Evolutionary conservation across 2,888 invertebrate genomes (phyloP).

Genomic region (Lepetodrilus schrolli): DNA sequence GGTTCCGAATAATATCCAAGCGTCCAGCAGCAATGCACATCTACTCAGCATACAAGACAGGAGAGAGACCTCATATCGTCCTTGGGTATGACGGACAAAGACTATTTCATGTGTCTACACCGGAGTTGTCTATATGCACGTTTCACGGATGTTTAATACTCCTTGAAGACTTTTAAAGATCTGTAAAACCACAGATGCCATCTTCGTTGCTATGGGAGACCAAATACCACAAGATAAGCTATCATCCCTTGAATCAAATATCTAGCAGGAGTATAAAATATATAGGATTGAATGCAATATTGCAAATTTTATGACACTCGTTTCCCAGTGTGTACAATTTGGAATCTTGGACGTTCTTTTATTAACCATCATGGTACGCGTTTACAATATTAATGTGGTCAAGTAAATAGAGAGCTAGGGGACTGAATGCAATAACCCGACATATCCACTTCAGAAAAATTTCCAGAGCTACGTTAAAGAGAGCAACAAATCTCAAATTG

Average conservation of each 20-base stretch:
- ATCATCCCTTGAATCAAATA: constrained; percentile 13
- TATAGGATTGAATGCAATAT: constrained; percentile 9
- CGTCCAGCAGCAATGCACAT: too few relatives aligned
- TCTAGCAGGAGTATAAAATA: neutral
- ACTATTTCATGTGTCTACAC: constrained; percentile 9
- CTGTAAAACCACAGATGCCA: constrained; percentile 20
- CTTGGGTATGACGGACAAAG: neutral
- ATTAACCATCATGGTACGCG: neutral
- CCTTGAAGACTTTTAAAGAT: constrained; percentile 3
- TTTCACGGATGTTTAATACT: neutral
- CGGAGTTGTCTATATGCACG: neutral
- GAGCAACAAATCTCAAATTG: neutral
- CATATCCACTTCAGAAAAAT: constrained; percentile 1
- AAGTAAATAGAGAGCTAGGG: neutral
- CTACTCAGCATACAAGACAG: too few relatives aligned
- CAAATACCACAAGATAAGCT: constrained; percentile 11
- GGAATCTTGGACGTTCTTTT: neutral
- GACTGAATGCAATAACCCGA: neutral
- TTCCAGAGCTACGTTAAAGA: neutral
- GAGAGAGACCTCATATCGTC: too few relatives aligned
- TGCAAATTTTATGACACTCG: constrained; percentile 3
- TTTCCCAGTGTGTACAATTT: neutral
- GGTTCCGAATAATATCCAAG: too few relatives aligned
- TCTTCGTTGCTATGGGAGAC: constrained; percentile 8
- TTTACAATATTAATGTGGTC: too few relatives aligned